A percentile compares a stretch with the other conserved stretches of the same genome.
phyloP scores from a whole-genome alignment of 30 jellyfish, hydroid and myxozoan genomes.

The Catostylus mosaicus region DNA sequence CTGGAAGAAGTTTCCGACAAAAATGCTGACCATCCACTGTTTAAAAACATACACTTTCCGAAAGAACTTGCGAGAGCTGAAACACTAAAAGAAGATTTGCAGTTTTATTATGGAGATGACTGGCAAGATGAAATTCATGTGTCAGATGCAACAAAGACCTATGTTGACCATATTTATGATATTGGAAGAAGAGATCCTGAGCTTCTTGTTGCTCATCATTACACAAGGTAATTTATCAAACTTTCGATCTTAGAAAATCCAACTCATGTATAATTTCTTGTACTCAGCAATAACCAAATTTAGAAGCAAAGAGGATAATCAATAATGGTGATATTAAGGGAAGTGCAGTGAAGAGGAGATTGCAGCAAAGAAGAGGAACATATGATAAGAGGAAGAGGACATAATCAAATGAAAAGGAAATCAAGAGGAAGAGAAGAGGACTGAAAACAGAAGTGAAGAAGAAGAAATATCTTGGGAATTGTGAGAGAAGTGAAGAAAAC shows the following conservation, averaged over 20 bases:
- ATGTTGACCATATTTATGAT: constrained; percentile 58
- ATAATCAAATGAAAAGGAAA: too few relatives aligned
- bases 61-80: constrained; percentile 60
- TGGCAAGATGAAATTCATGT: constrained; percentile 73
- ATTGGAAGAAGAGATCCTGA: constrained; percentile 57
- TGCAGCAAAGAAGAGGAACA: too few relatives aligned
- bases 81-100: constrained; percentile 58
- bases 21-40: constrained; percentile 56
- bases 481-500: neutral
- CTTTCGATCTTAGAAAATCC: too few relatives aligned
- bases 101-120: constrained; percentile 72
- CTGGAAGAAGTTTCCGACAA: constrained; percentile 65
- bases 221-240: constrained; percentile 59
- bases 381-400: too few relatives aligned
- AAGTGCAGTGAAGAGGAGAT: too few relatives aligned
- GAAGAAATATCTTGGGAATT: neutral
- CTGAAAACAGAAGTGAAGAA: neutral
- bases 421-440: too few relatives aligned
- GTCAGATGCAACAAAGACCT: constrained; percentile 49
- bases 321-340: too few relatives aligned
- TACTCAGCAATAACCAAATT: too few relatives aligned
- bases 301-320: too few relatives aligned
- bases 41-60: constrained; percentile 67
- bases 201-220: constrained; percentile 74
- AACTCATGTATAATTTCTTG: too few relatives aligned